These are phyloP conservation scores for Globodera rostochiensis DNA, from an alignment of 1,140 invertebrate species.

Conservation along the genomic window DNA sequence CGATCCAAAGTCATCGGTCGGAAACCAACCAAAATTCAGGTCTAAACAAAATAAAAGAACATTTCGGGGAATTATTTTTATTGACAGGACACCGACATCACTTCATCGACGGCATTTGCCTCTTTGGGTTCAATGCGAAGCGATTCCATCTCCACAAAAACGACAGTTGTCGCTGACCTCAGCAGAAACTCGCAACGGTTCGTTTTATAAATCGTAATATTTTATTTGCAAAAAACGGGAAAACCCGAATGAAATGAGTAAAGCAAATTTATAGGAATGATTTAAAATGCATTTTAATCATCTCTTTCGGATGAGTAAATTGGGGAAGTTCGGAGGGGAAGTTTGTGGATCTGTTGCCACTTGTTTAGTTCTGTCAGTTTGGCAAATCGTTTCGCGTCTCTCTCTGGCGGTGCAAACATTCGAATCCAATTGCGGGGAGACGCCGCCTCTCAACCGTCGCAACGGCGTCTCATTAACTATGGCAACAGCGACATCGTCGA, in stretches of 20 bases:
- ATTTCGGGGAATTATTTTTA: not conserved
- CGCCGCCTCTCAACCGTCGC: not conserved
- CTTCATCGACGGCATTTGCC: slow-evolving; percentile 21
- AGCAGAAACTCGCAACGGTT: not conserved
- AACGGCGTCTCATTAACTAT: not conserved
- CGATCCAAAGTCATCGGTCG: not conserved
- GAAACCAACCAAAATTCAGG: slow-evolving; percentile 20
- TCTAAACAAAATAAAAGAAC: not conserved
- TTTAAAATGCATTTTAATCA: too few species aligned
- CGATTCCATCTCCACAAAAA: slow-evolving; percentile 30
- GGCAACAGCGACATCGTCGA: not conserved
- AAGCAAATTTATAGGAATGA: too few species aligned
- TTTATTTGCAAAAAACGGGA: too few species aligned
- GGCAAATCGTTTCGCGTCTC: slow-evolving; percentile 4
- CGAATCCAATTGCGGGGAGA: not conserved
- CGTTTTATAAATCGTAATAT: not conserved
- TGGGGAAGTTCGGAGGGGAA: not conserved
- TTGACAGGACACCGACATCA: slow-evolving; percentile 23
- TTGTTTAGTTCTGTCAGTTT: slow-evolving; percentile 1
- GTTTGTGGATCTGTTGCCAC: not conserved
- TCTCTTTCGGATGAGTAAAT: not conserved
- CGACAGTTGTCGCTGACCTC: slow-evolving; percentile 18
- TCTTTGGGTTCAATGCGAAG: slow-evolving; percentile 21
- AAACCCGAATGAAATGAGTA: too few species aligned
- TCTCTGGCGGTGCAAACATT: not conserved